Base-by-base conservation (phyloP, 2,888 invertebrate genomes). In the Sylvicola fuscatus region DNA sequence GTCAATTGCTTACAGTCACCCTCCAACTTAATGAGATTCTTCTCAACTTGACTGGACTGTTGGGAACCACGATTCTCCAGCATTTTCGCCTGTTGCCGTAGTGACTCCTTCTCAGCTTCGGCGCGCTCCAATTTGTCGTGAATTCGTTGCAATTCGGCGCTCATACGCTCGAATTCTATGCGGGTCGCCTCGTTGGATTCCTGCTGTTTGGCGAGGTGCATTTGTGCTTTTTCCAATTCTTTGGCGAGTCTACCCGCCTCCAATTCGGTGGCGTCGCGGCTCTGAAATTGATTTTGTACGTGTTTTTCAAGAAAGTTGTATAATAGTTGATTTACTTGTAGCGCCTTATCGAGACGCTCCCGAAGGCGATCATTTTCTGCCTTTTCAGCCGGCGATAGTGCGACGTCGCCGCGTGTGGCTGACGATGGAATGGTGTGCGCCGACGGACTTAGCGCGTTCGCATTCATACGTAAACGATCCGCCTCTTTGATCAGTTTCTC, bases 311-410 rank as follows among this genome's bases (percentile, higher is more conserved):
- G 34, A 27, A 36, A 38, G 32, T 36, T 38, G 36, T 36, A 38
- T 27, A 38, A 32, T 17, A 35, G 21, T 33, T 34, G 32, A 33
- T 34, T 35, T 0, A 76, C 74, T 50, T 76, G 74, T 41, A 83
- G 71, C 11, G 83, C 80, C 57, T 84, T 83, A 50, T 87, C 87
- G 37, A 86, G 64, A 53, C 84, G 82, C 46, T 87, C 86, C 44
- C 83, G 72, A 38, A 86, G 62, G 44, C 84, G 69, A 54, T 87
- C 86, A 38, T 83, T 72, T 61, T 87, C 87, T 45, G 75, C 70
- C 46, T 72, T 66, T 47, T 73, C 80, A 47, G 72, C 71, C 32
- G 70, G 68, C 44, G 70, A 60, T 14, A 67, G 54, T 13, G 32
- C 17, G 21, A 21, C 8, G 21, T 21, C 21, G 21, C 21, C 21